Evolutionary conservation across 2,797 vertebrate genomes (phyloP), one percentile per base, ranked within the genome.

Genomic region (Intellagama lesueurii): DNA sequence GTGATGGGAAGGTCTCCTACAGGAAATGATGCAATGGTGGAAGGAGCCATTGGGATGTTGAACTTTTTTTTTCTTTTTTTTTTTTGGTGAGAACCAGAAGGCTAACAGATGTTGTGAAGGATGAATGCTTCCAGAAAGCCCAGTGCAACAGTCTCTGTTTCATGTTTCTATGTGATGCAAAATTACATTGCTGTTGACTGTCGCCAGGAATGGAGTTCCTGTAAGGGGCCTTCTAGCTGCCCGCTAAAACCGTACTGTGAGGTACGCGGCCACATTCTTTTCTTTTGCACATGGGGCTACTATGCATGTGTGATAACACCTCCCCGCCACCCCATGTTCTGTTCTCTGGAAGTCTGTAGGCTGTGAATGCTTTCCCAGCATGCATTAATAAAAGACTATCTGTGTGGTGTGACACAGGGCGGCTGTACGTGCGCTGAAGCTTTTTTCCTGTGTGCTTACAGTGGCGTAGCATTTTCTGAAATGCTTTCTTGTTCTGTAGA

Each of bases 11-110:
- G 68, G n/a, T 84, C 68, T 83, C 49, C 32, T 69, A 44, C 75
- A 69, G 64, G 64, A 82, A 88, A 7, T 87, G 68, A 87, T 7
- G 49, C 35, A 32, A 80, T 83, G 40, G 60, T 32, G 22, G 56
- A 88, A 88, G 68, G 80, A 83, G 83, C 66, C 32, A 40, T 66
- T 85, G 26, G 30, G 49, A 85, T 80, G 22, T 30, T 44, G 84
- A 86, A 30, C 28, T 77, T 2, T 3, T 40, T 40, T 3, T 40
- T 40, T 2, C 40, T 40, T 40, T 3, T 40, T 40, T 40, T 40
- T 40, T 40, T 19, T 56, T 56, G 52, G 26, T 60, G 2, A 56
- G 64, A 64, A 52, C 32, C 78, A 81, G 78, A 81, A 81, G 78
- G 24, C 83, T 9, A 35, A 19, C 49, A 81, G 83, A 52, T 81